These are phyloP conservation scores for Vollenhovia emeryi DNA, from an alignment of 1,140 invertebrate genomes.

Conservation along the genomic window DNA sequence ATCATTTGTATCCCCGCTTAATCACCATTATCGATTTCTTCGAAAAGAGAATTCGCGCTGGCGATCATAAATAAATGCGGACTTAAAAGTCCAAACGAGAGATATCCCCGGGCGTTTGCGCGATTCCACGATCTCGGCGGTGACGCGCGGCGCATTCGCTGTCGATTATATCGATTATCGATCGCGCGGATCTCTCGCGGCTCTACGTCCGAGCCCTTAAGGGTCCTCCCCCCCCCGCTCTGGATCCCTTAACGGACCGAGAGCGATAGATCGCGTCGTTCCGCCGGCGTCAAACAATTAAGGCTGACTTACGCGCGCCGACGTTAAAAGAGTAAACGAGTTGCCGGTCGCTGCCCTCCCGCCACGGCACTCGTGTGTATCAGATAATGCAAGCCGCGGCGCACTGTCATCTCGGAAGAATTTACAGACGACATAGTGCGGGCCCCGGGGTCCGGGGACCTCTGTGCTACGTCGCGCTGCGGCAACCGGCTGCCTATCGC, in stretches of 20 bases:
- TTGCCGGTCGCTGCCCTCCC: conserved; percentile 62
- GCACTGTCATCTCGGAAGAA: conserved; percentile 81
- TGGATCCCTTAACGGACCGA: conserved; percentile 2
- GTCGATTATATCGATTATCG: conserved; percentile 68
- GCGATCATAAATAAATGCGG: neutral
- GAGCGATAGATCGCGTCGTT: conserved; percentile 1
- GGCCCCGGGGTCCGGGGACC: neutral
- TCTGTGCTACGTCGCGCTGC: neutral
- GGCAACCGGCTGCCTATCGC: conserved; percentile 27
- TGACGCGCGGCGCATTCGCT: conserved; percentile 8
- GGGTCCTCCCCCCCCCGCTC: too few relatives aligned
- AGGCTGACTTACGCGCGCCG: conserved; percentile 75
- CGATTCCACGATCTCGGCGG: conserved; percentile 59
- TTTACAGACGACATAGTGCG: conserved; percentile 78
- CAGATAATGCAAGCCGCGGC: conserved; percentile 74
- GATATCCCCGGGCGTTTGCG: conserved; percentile 15
- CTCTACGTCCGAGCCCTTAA: conserved; percentile 50
- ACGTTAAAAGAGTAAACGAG: conserved; percentile 73
- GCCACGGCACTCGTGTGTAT: conserved; percentile 64
- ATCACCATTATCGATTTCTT: neutral
- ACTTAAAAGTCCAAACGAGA: neutral
- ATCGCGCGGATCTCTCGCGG: conserved; percentile 66
- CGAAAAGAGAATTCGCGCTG: neutral
- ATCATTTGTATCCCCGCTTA: neutral
- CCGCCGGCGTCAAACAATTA: conserved; percentile 79